A percentile compares a stretch with the other conserved stretches of the same genome.
Evolutionary conservation across 1,140 invertebrate genomes (phyloP).

Genomic region (Drosophila murphyi): DNA sequence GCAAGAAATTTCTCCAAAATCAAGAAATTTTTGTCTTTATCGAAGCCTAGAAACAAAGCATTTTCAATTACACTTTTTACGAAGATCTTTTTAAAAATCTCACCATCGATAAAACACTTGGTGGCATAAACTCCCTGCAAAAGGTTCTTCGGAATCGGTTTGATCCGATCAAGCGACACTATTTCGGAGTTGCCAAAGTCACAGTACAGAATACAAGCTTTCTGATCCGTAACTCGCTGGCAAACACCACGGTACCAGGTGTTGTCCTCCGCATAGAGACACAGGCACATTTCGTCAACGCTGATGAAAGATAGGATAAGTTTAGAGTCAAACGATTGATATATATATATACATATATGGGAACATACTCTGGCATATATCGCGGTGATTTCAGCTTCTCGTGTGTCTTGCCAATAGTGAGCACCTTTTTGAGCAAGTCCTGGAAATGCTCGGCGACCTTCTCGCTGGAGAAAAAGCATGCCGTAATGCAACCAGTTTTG

Average conservation of each 20-base stretch:
- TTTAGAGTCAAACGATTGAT: background rate
- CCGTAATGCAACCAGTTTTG: constrained; percentile 44
- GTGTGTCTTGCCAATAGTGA: background rate
- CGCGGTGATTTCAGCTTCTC: background rate
- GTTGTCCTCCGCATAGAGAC: constrained; percentile 44
- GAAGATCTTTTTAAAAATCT: background rate
- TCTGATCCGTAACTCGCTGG: constrained; percentile 10
- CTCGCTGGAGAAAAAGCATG: constrained; percentile 29
- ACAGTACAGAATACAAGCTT: constrained; percentile 32
- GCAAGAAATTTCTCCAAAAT: constrained; percentile 31
- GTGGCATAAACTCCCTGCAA: constrained; percentile 26
- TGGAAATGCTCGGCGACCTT: constrained; percentile 26
- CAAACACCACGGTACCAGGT: constrained; percentile 64
- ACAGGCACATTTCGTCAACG: constrained; percentile 55
- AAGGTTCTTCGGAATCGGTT: constrained; percentile 36
- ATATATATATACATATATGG: fast-evolving
- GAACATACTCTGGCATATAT: constrained; percentile 50
- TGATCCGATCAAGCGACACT: constrained; percentile 36
- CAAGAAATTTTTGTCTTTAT: constrained; percentile 36
- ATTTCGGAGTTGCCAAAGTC: constrained; percentile 59
- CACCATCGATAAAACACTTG: constrained; percentile 63
- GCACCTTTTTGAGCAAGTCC: constrained; percentile 2
- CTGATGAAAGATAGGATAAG: constrained; percentile 8
- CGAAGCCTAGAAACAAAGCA: constrained; percentile 38
- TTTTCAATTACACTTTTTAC: background rate